Base-by-base conservation (phyloP, 1,140 invertebrate genomes). In the Lucilia cuprina region DNA sequence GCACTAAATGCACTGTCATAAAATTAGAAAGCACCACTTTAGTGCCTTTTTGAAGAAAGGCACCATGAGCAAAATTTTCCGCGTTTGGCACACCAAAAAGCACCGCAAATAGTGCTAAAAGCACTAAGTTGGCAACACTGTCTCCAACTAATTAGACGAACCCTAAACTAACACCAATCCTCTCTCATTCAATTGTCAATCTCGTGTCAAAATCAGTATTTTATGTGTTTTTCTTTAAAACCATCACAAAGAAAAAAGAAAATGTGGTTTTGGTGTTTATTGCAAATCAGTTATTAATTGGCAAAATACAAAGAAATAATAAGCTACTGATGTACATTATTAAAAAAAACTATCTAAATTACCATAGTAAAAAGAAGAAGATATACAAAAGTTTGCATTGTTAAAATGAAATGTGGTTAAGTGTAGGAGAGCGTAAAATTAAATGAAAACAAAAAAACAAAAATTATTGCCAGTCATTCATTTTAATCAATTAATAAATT, bases 131-230 rank as follows among this genome's bases (percentile, higher is more conserved):
- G n/a, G n/a, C n/a, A n/a, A n/a, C n/a, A n/a, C n/a, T n/a, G n/a
- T n/a, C 50, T 17, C 50, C 12, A 55, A 55, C 50, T 13, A 55
- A 4, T 55, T 55, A 17, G 50, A 12, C 50, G 17, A 55, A 1
- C 50, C 17, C 50, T 49, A 12, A 30, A 1, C 25, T 30, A 30
- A 17, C 50, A 12, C 50, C 17, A 55, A 55, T 55, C 50, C 50
- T 14, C 70, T 74, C 19, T 35, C 0, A 3, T 10, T 77, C 70
- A 74, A 74, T 74, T 30, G 74, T 77, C 34, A 35, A 41, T 77
- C 74, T 14, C 34, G 12, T 35, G 74, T 77, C 74, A 77, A 77
- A 77, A 77, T 77, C 35, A 77, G 74, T 77, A n/a, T 77, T 5
- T 35, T 41, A 14, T 12, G 12, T 77, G 74, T 34, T 77, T 35